Base-by-base conservation (phyloP, 2,797 vertebrate species). In the Crypturellus tataupa region DNA sequence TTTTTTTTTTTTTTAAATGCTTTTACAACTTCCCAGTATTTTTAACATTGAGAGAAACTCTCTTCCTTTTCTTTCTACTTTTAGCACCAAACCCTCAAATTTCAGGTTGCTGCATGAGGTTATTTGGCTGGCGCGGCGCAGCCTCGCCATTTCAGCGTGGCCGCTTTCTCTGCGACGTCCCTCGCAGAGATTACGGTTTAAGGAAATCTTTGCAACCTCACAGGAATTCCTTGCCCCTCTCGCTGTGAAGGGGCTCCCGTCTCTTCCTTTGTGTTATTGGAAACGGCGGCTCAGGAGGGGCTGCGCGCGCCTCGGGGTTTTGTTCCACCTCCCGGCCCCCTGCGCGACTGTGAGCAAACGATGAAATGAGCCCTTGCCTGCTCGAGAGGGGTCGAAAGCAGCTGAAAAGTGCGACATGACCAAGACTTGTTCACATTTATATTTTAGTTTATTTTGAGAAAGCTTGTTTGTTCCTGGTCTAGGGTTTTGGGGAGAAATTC, bases 1-100 rank as follows among this genome's bases (percentile, higher is more conserved):
- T 88, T 96, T 91, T 87, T 82, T 49, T 47, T 11, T 47, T 47
- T 49, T 49, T 49, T 46, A 20, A 23, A 40, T 71, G 47, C 68
- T 25, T 93, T 93, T 83, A 73, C 37, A 87, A 88, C 64, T 64
- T 93, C 89, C 56, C 44, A 27, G 53, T 84, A 35, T 83, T 95
- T 92, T 87, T 80, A 94, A 90, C 86, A 46, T 5, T 84, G 80
- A 82, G 73, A 47, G 78, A 86, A 47, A 25, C 11, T 56, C 51
- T n/a, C 17, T 21, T 49, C 17, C 19, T 49, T 77, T 46, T 53
- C 68, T 7, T 82, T 81, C 39, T 62, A 18, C 62, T 70, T 70
- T 92, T 10, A 75, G 76, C 73, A 76, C 2, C 1, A n/a, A 51
- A 0, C 15, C 71, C 55, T n/a, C 7, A 71, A 55, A 63, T 51